Conservation (phyloP, 2,113 vertebrate genomes). For the Aldabrachelys gigantea region DNA sequence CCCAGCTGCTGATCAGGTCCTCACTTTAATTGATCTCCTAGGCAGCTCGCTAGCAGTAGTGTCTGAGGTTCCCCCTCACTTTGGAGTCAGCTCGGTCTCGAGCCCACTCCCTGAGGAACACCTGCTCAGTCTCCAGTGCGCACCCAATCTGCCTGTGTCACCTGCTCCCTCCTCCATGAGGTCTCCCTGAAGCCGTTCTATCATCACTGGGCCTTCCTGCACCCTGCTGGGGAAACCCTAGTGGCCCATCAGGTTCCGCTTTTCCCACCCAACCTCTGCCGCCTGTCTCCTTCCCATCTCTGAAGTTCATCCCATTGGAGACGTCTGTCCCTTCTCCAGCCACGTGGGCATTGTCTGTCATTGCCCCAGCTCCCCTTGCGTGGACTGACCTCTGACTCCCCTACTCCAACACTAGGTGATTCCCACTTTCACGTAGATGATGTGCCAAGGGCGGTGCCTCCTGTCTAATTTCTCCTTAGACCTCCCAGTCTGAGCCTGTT, state of each 20-base stretch:
- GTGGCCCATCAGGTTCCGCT: neutral
- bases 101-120: neutral
- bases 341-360: too few relatives aligned
- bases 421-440: neutral
- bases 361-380: too few relatives aligned
- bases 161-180: neutral
- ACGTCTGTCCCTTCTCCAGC: too few relatives aligned
- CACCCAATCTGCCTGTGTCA: neutral
- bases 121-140: neutral
- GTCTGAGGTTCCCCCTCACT: neutral
- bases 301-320: neutral
- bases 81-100: neutral
- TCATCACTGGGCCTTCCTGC: too few relatives aligned
- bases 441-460: neutral
- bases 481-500: neutral
- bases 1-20: neutral
- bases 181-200: neutral
- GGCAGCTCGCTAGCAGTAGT: neutral
- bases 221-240: too few relatives aligned
- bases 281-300: too few relatives aligned
- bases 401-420: neutral
- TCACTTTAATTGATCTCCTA: neutral
- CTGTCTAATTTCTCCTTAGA: neutral
- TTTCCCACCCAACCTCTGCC: neutral
- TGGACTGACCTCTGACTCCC: neutral